These are phyloP conservation scores for Loxodonta africana DNA, from an alignment of 2,113 vertebrate species.

Conservation along the genomic window DNA sequence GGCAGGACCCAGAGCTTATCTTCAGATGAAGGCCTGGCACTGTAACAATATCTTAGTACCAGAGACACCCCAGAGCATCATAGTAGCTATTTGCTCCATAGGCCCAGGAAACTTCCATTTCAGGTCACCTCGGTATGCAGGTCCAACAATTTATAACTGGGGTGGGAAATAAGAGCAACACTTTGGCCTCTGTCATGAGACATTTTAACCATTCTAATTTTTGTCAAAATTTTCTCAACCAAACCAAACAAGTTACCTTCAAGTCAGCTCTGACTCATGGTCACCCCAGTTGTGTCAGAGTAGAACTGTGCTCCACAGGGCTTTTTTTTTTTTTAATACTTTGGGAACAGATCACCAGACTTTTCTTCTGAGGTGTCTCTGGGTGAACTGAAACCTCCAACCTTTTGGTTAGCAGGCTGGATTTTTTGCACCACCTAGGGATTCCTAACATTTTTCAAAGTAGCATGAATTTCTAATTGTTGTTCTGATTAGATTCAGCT, in stretches of 20 bases:
- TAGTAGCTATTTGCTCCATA: not conserved
- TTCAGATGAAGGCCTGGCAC: not conserved
- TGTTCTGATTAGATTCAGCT: not conserved
- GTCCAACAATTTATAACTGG: not conserved
- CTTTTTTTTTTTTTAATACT: no score
- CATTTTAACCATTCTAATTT: no score
- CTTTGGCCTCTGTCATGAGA: not conserved
- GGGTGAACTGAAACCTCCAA: not conserved
- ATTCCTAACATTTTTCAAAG: not conserved
- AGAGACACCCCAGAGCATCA: no score
- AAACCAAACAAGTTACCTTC: no score
- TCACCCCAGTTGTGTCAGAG: no score
- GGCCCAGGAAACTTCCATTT: not conserved
- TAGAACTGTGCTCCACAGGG: no score
- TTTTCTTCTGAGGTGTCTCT: not conserved
- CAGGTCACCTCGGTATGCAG: not conserved
- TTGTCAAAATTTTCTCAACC: not conserved
- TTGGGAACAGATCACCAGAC: not conserved
- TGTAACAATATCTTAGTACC: not conserved
- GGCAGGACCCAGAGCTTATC: fast-evolving
- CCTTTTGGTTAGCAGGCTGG: not conserved
- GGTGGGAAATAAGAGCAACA: not conserved
- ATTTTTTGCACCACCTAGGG: not conserved
- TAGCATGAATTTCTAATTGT: not conserved
- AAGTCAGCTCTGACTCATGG: no score